These are phyloP conservation scores for Bucco capensis DNA, from an alignment of 2,113 vertebrate genomes.

Conservation along the genomic window DNA sequence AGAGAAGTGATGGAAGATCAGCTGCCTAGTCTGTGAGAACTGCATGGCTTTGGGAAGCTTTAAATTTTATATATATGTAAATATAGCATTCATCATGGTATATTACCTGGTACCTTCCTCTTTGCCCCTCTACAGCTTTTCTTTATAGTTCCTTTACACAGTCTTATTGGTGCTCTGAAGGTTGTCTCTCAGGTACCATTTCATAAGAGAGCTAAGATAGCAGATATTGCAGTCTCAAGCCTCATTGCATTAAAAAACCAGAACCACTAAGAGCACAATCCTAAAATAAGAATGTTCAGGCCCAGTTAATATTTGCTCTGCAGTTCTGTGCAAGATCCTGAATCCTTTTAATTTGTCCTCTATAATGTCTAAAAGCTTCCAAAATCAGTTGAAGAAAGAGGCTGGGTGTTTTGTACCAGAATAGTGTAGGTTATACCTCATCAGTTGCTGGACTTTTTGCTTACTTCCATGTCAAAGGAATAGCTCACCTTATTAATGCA, in stretches of 20 bases:
- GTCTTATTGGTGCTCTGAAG: background rate
- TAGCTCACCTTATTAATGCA: slow-evolving; percentile 19
- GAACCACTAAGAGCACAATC: background rate
- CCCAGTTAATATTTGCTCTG: background rate
- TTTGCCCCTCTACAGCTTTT: background rate
- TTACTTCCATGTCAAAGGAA: background rate
- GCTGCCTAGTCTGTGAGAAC: background rate
- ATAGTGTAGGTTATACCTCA: background rate
- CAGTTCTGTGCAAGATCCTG: background rate
- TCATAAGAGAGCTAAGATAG: background rate
- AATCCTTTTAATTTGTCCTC: background rate
- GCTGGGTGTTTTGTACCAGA: background rate
- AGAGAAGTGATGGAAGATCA: background rate
- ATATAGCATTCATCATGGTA: background rate
- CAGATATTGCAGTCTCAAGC: background rate
- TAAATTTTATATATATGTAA: background rate
- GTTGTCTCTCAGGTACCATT: background rate
- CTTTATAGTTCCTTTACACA: background rate
- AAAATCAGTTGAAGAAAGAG: background rate
- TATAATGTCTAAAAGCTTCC: background rate
- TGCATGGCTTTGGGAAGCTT: background rate
- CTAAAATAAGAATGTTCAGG: background rate
- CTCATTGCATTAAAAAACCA: background rate
- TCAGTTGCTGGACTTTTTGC: background rate
- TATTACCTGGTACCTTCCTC: background rate